Evolutionary conservation across 1,140 invertebrate species (phyloP).

Genomic region (Meloidogyne exigua): DNA sequence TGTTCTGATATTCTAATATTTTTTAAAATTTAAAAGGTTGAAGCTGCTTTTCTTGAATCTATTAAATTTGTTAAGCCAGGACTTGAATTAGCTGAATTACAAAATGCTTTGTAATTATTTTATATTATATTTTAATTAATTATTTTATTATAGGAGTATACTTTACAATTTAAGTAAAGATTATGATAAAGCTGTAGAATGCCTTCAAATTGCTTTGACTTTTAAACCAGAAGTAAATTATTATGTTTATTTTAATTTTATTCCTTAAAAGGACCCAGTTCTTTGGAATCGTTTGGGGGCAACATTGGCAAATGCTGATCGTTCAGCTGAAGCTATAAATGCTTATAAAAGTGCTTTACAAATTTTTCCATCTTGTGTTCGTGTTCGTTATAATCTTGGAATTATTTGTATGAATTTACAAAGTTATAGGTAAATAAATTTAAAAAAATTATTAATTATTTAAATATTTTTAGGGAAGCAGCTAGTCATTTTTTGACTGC

Average conservation of each 20-base stretch:
- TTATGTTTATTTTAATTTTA: conserved; percentile 23
- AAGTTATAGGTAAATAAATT: conserved; percentile 75
- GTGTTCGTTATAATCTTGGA: conserved; percentile 93
- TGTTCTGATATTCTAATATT: too few relatives aligned
- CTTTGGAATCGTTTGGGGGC: conserved; percentile 96
- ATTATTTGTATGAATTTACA: conserved; percentile 95
- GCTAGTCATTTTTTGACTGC: conserved; percentile 89
- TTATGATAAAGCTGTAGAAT: conserved; percentile 92
- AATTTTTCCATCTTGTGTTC: conserved; percentile 88
- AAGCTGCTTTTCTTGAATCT: conserved; percentile 6
- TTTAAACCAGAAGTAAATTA: conserved; percentile 73
- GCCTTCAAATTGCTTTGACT: conserved; percentile 83
- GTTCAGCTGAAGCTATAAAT: conserved; percentile 89
- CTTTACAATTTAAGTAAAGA: conserved; percentile 90
- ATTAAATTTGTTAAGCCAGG: not conserved
- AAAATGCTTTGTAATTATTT: conserved; percentile 18
- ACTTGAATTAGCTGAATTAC: conserved; percentile 19
- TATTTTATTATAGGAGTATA: conserved; percentile 94
- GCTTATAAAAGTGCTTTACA: conserved; percentile 88
- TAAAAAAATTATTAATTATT: not conserved
- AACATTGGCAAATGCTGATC: conserved; percentile 88
- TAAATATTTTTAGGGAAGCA: conserved; percentile 73
- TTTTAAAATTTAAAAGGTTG: too few relatives aligned
- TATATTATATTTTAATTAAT: conserved; percentile 70
- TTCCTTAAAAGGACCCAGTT: conserved; percentile 75